A percentile compares a stretch with the other conserved stretches of the same genome.
These are phyloP conservation scores for Atherix ibis DNA, from an alignment of 2,888 invertebrate genomes.

Conservation along the genomic window DNA sequence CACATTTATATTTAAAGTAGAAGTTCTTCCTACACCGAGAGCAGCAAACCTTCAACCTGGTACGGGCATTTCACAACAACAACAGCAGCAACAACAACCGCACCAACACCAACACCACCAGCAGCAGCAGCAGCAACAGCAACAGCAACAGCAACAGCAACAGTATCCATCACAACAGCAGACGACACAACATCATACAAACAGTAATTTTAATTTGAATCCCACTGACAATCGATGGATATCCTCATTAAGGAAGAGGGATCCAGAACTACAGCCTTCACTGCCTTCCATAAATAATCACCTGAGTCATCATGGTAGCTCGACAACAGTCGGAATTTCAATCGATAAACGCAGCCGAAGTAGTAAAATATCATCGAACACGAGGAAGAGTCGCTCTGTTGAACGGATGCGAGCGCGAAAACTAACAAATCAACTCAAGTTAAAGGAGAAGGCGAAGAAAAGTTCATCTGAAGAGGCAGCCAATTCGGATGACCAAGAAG, in stretches of 20 bases:
- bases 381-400: slow-evolving; percentile 29
- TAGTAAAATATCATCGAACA: slow-evolving; percentile 21
- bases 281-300: slow-evolving; percentile 42
- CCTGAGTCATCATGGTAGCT: slow-evolving; percentile 22
- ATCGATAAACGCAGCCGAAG: slow-evolving; percentile 27
- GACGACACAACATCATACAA: slow-evolving; percentile 9
- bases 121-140: slow-evolving; percentile 9
- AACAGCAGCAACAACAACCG: slow-evolving; percentile 11
- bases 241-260: slow-evolving; percentile 46
- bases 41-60: slow-evolving; percentile 16
- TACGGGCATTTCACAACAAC: slow-evolving; percentile 14
- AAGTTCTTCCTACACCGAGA: slow-evolving; percentile 32
- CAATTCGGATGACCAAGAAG: slow-evolving; percentile 33
- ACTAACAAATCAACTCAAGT: slow-evolving; percentile 28
- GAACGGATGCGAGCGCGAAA: slow-evolving; percentile 32
- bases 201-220: slow-evolving; percentile 17
- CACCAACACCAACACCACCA: slow-evolving; percentile 6
- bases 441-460: slow-evolving; percentile 29
- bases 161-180: slow-evolving; percentile 5
- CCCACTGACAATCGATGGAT: slow-evolving; percentile 48
- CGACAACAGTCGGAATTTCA: slow-evolving; percentile 30
- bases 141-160: slow-evolving; percentile 10
- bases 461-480: slow-evolving; percentile 33
- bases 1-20: slow-evolving; percentile 14
- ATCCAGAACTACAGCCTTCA: slow-evolving; percentile 48